A percentile compares a stretch with the other conserved stretches of the same genome.
Conservation (phyloP, 1,140 invertebrate species). For the Ditylenchus dipsaci region DNA sequence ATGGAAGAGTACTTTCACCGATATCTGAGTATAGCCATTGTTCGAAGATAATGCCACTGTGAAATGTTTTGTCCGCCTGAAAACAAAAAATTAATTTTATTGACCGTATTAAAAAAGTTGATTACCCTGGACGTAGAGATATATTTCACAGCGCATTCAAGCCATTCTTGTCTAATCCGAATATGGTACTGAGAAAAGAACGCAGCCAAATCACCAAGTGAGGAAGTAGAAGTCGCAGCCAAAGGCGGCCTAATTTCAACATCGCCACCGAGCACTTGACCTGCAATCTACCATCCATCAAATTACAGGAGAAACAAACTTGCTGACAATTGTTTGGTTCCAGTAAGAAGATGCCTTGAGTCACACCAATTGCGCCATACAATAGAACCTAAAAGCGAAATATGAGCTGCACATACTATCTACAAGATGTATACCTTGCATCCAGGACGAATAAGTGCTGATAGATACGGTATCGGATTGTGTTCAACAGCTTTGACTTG, state of each 20-base stretch:
- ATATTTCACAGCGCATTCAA: neutral
- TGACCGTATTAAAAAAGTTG: neutral
- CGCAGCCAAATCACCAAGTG: too few relatives aligned
- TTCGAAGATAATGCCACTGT: neutral
- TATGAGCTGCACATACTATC: too few relatives aligned
- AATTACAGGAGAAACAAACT: too few relatives aligned
- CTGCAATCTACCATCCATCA: too few relatives aligned
- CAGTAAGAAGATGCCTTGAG: too few relatives aligned
- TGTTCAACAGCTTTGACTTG: conserved; percentile 10
- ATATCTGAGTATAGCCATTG: neutral
- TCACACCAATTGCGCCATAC: too few relatives aligned
- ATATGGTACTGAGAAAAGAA: neutral
- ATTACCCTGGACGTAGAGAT: neutral
- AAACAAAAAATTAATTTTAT: neutral
- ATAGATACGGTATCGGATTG: neutral
- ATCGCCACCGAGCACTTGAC: too few relatives aligned
- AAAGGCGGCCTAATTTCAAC: too few relatives aligned
- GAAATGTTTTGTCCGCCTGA: neutral
- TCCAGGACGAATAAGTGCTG: neutral
- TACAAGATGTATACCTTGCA: neutral
- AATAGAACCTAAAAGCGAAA: too few relatives aligned
- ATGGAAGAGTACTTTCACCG: neutral
- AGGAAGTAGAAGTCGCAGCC: too few relatives aligned
- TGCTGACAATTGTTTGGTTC: too few relatives aligned
- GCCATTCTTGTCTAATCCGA: neutral